Conservation (phyloP, 2,797 vertebrate species). For the Erpetoichthys calabaricus region DNA sequence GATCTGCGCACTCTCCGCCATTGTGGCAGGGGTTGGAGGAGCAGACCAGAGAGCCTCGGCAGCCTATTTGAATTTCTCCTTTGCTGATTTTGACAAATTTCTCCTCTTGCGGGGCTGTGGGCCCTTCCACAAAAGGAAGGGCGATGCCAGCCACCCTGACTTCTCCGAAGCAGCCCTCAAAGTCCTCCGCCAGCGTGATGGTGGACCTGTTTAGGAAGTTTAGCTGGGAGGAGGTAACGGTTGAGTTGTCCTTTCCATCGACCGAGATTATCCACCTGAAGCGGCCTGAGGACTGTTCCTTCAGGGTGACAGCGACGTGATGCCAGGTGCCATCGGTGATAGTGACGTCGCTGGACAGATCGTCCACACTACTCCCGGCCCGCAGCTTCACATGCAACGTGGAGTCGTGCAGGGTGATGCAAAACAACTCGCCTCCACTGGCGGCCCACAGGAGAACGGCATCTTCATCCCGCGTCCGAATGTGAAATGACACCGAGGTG, state of each 20-base stretch:
- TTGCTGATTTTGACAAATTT: slow-evolving; percentile 40
- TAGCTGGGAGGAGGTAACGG: slow-evolving; percentile 42
- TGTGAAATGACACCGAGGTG: slow-evolving; percentile 50
- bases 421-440: slow-evolving; percentile 46
- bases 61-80: slow-evolving; percentile 42
- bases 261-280: slow-evolving; percentile 63
- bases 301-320: slow-evolving; percentile 50
- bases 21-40: slow-evolving; percentile 62
- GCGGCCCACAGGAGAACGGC: slow-evolving; percentile 54
- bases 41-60: slow-evolving; percentile 56
- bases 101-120: slow-evolving; percentile 33
- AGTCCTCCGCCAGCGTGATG: slow-evolving; percentile 63
- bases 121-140: slow-evolving; percentile 49
- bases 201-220: slow-evolving; percentile 59
- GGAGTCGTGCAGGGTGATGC: slow-evolving; percentile 62
- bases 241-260: slow-evolving; percentile 36
- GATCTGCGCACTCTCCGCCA: slow-evolving; percentile 59
- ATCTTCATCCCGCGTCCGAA: slow-evolving; percentile 67
- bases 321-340: slow-evolving; percentile 79
- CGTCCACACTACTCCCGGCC: slow-evolving; percentile 44
- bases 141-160: slow-evolving; percentile 69
- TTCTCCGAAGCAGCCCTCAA: slow-evolving; percentile 74
- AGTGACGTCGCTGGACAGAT: slow-evolving; percentile 33
- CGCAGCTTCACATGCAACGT: slow-evolving; percentile 57
- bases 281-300: slow-evolving; percentile 22